Evolutionary conservation across 2,888 invertebrate species (phyloP).

Genomic region (Phymatocera aterrima): DNA sequence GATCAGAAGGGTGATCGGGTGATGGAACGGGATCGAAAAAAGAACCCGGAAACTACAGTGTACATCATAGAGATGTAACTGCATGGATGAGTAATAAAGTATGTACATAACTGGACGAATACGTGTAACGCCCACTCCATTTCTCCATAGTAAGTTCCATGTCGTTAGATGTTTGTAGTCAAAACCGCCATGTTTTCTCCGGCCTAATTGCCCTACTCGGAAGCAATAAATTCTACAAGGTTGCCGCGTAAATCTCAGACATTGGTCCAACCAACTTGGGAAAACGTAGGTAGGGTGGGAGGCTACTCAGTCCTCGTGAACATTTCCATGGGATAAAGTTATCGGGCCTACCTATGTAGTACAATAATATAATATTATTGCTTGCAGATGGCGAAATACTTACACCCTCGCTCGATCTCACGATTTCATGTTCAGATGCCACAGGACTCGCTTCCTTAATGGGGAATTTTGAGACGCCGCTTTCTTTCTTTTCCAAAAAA

Average conservation of each 20-base stretch:
- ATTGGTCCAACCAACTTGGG: not conserved
- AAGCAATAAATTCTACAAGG: conserved; percentile 19
- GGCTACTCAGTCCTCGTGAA: no score
- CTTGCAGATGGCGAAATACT: no score
- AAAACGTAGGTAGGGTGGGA: no score
- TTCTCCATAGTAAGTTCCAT: not conserved
- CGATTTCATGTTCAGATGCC: no score
- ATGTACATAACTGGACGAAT: not conserved
- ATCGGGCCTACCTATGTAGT: not conserved
- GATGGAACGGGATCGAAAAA: no score
- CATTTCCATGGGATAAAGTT: not conserved
- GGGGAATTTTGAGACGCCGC: no score
- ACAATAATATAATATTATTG: no score
- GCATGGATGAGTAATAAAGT: conserved; percentile 3
- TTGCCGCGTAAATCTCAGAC: conserved; percentile 16
- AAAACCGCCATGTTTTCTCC: conserved; percentile 27
- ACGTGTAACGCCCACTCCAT: not conserved
- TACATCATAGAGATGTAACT: not conserved
- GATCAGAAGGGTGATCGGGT: no score
- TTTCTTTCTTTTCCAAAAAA: no score
- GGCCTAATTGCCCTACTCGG: conserved; percentile 27
- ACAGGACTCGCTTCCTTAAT: no score
- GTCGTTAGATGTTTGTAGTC: not conserved
- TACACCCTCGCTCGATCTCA: no score
- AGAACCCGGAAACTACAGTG: not conserved